phyloP scores from a whole-genome alignment of 2,113 vertebrate genomes.

The Phalacrocorax aristotelis region DNA sequence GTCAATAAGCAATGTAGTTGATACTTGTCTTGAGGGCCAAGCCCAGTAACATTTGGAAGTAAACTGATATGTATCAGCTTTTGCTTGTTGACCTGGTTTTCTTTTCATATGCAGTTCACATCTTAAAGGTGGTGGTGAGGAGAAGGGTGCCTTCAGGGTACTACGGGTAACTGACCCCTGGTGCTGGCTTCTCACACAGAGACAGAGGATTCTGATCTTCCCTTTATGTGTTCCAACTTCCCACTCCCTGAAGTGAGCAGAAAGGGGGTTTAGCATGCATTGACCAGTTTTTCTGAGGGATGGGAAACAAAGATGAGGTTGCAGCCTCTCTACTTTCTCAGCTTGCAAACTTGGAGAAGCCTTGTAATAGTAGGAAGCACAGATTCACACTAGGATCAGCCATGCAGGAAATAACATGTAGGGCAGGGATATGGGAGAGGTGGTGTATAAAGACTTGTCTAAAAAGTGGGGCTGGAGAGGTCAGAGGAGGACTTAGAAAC shows the following conservation, averaged over 20 bases:
- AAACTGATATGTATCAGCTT: neutral
- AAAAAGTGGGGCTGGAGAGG: neutral
- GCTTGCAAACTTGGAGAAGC: neutral
- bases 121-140: neutral
- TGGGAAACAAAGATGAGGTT: neutral
- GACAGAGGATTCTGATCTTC: neutral
- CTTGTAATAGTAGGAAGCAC: neutral
- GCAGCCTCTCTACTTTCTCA: neutral
- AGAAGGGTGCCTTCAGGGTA: neutral
- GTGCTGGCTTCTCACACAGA: neutral
- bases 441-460: neutral
- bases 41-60: neutral
- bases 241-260: neutral
- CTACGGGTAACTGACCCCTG: neutral
- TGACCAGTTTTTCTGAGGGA: neutral
- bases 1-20: neutral
- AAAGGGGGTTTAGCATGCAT: neutral
- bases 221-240: neutral
- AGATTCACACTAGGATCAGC: neutral
- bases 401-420: neutral
- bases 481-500: neutral
- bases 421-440: neutral
- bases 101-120: neutral
- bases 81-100: neutral
- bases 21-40: neutral